Conservation (phyloP, 2,797 vertebrate genomes). For the Lindbergichthys nudifrons region DNA sequence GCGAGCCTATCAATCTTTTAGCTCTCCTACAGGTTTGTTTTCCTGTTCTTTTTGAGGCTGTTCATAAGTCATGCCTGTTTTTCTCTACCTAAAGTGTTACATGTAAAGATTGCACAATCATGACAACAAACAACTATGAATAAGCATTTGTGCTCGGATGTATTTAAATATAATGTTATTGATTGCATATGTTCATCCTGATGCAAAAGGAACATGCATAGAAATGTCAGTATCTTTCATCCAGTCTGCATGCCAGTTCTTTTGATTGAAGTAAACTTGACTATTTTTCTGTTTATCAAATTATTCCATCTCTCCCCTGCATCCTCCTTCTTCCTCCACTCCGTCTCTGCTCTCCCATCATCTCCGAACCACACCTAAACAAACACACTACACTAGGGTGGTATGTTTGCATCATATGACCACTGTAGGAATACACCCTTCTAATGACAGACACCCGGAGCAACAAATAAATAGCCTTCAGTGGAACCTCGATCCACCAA, state of each 20-base stretch:
- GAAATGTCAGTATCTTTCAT: not conserved
- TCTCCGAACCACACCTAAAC: conserved; percentile 67
- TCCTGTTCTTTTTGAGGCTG: not conserved
- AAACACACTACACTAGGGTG: conserved; percentile 44
- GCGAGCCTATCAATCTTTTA: not conserved
- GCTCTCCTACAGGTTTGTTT: not conserved
- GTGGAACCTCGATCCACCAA: conserved; percentile 48
- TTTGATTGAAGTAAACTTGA: not conserved
- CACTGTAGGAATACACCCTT: conserved; percentile 34
- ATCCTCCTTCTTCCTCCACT: not conserved
- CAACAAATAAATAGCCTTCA: conserved; percentile 45
- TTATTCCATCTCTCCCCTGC: not conserved
- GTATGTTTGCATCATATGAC: conserved; percentile 46
- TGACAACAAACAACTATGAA: not conserved
- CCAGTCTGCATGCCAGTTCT: not conserved
- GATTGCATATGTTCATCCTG: not conserved
- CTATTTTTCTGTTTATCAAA: not conserved
- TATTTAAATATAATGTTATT: not conserved
- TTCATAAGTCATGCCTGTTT: not conserved
- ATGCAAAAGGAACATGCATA: not conserved
- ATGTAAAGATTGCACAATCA: not conserved
- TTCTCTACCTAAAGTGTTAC: not conserved
- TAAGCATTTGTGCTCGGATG: not conserved
- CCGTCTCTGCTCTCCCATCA: conserved; percentile 6
- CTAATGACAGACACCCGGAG: conserved; percentile 28